Percentiles rank a stretch among this genome's conserved stretches.
Evolutionary conservation across 2,113 vertebrate genomes (phyloP).

Genomic region (Scartelaos histophorus): DNA sequence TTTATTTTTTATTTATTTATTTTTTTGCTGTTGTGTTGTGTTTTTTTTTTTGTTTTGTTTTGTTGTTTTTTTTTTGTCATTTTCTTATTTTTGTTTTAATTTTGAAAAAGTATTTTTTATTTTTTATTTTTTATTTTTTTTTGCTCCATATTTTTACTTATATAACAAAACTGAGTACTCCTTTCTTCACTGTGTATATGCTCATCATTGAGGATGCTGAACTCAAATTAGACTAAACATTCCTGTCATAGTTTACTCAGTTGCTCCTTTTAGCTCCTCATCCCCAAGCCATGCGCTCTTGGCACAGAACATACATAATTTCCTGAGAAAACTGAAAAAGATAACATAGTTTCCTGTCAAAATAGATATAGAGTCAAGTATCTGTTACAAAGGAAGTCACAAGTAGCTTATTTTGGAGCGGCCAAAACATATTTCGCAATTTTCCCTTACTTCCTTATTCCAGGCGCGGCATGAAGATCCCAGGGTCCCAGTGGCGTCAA

Average conservation of each 20-base stretch:
- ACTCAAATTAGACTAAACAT: constrained; percentile 22
- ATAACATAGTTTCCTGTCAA: not conserved
- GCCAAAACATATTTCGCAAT: constrained; percentile 55
- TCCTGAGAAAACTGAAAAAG: not conserved
- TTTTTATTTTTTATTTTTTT: no score
- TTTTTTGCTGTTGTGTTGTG: no score
- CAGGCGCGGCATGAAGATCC: constrained; percentile 46
- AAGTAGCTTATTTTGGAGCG: not conserved
- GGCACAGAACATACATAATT: constrained; percentile 2
- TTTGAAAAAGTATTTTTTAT: no score
- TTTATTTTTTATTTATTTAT: no score
- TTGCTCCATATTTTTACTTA: no score
- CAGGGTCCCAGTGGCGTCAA: not conserved
- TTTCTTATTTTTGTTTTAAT: no score
- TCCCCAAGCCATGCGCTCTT: constrained; percentile 36
- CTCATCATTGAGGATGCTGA: not conserved
- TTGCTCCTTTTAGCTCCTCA: constrained; percentile 28
- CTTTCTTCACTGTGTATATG: no score
- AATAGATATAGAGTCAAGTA: no score
- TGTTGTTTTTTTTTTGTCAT: no score
- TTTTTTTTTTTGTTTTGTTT: no score
- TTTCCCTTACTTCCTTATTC: constrained; percentile 39
- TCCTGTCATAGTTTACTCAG: constrained; percentile 40
- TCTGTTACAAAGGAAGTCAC: constrained; percentile 12
- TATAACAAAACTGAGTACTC: no score